phyloP scores from a whole-genome alignment of 2,888 invertebrate species.

The Liodrosophila aerea region DNA sequence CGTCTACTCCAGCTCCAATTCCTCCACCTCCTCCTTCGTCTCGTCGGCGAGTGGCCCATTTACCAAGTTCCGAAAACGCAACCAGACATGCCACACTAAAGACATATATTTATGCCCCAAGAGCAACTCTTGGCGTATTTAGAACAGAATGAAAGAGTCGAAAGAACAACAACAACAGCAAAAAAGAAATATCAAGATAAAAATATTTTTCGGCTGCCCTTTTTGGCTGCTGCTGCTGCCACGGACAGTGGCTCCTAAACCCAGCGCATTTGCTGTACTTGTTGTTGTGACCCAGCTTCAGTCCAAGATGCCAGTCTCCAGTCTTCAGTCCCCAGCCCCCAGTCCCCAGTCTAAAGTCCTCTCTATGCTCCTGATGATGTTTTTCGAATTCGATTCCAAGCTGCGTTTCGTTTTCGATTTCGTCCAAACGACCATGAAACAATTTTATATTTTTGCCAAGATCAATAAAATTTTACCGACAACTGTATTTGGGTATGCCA shows the following conservation, averaged over 20 bases:
- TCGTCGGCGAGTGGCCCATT: conserved; percentile 50
- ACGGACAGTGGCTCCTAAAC: conserved; percentile 52
- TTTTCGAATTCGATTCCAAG: conserved; percentile 67
- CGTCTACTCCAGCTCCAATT: conserved; percentile 15
- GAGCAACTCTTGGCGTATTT: conserved; percentile 68
- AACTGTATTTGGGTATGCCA: conserved; percentile 63
- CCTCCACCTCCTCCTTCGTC: conserved; percentile 1
- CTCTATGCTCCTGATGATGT: conserved; percentile 31
- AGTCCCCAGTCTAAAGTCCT: too few relatives aligned
- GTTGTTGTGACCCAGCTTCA: too few relatives aligned
- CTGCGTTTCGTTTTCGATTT: conserved; percentile 50
- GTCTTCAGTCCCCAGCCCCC: too few relatives aligned
- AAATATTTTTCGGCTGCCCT: conserved; percentile 72
- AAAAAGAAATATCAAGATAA: conserved; percentile 70
- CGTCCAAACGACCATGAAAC: conserved; percentile 61
- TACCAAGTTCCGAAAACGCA: conserved; percentile 71
- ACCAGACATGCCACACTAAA: conserved; percentile 74
- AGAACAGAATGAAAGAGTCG: conserved; percentile 46
- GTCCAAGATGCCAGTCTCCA: too few relatives aligned
- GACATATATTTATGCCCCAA: conserved; percentile 70
- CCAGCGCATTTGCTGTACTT: conserved; percentile 53
- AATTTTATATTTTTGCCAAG: conserved; percentile 71
- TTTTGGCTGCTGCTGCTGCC: conserved; percentile 48
- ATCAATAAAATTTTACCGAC: conserved; percentile 77
- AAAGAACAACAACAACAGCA: conserved; percentile 20